Evolutionary conservation across 2,113 vertebrate genomes (phyloP).

Genomic region (Maccullochella peelii): DNA sequence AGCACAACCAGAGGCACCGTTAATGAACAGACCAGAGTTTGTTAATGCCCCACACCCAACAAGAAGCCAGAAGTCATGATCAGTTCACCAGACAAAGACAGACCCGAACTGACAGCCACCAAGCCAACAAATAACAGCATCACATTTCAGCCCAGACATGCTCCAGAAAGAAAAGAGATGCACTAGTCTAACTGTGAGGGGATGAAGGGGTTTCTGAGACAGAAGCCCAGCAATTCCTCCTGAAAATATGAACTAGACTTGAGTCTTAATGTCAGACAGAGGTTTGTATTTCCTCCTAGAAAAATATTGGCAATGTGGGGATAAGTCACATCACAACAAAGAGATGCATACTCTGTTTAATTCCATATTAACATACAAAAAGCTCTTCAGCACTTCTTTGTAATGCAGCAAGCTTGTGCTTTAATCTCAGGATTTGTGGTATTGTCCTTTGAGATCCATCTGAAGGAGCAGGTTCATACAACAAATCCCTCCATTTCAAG

Average conservation of each 20-base stretch:
- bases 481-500: slow-evolving; percentile 71
- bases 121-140: slow-evolving; percentile 23
- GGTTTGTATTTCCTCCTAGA: slow-evolving; percentile 67
- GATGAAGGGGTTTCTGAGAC: background rate
- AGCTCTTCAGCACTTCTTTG: slow-evolving; percentile 75
- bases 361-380: slow-evolving; percentile 78
- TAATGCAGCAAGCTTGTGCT: slow-evolving; percentile 86
- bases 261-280: slow-evolving; percentile 50
- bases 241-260: slow-evolving; percentile 19
- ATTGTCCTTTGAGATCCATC: slow-evolving; percentile 55
- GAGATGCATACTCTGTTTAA: slow-evolving; percentile 79
- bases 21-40: slow-evolving; percentile 53
- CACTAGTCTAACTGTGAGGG: slow-evolving; percentile 14
- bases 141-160: slow-evolving; percentile 51
- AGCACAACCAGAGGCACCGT: slow-evolving; percentile 59
- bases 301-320: slow-evolving; percentile 82
- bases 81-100: slow-evolving; percentile 46
- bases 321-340: slow-evolving; percentile 77
- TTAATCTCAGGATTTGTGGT: slow-evolving; percentile 79
- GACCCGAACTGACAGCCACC: slow-evolving; percentile 48
- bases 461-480: slow-evolving; percentile 64
- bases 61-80: slow-evolving; percentile 42
- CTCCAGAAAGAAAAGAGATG: slow-evolving; percentile 55
- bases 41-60: slow-evolving; percentile 53
- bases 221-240: slow-evolving; percentile 12